phyloP scores from a whole-genome alignment of 1,140 invertebrate genomes.

The Rhizoglyphus robini region DNA sequence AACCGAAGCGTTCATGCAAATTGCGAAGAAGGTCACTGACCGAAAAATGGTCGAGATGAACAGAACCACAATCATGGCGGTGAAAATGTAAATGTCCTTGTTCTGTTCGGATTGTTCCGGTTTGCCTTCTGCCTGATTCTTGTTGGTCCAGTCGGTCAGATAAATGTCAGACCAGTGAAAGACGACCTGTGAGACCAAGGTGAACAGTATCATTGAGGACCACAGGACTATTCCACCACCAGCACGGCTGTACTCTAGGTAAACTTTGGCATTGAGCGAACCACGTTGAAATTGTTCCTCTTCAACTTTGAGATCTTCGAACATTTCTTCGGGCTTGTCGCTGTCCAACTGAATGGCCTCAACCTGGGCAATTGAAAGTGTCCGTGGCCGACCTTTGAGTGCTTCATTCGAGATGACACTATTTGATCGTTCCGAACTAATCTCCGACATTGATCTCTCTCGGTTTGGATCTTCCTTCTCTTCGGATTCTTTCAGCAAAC shows the following conservation, averaged over 20 bases:
- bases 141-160: slow-evolving; percentile 20
- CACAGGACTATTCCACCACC: not conserved
- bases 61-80: slow-evolving; percentile 31
- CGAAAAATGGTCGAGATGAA: slow-evolving; percentile 37
- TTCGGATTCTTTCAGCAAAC: not conserved
- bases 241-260: slow-evolving; percentile 13
- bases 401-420: not conserved
- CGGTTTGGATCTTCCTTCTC: slow-evolving; percentile 5
- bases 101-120: slow-evolving; percentile 9
- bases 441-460: no score
- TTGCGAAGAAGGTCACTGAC: slow-evolving; percentile 55
- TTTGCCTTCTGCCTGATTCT: slow-evolving; percentile 4
- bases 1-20: slow-evolving; percentile 61
- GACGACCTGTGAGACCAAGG: slow-evolving; percentile 12
- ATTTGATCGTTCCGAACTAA: not conserved
- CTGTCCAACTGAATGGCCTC: not conserved
- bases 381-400: not conserved
- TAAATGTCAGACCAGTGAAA: slow-evolving; percentile 17
- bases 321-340: not conserved
- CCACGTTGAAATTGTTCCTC: slow-evolving; percentile 17
- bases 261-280: slow-evolving; percentile 4
- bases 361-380: not conserved
- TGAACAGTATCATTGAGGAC: not conserved
- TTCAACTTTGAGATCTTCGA: slow-evolving; percentile 10
- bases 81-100: slow-evolving; percentile 28